Conservation (phyloP, 2,113 vertebrate species). For the Rhinoptilus africanus region DNA sequence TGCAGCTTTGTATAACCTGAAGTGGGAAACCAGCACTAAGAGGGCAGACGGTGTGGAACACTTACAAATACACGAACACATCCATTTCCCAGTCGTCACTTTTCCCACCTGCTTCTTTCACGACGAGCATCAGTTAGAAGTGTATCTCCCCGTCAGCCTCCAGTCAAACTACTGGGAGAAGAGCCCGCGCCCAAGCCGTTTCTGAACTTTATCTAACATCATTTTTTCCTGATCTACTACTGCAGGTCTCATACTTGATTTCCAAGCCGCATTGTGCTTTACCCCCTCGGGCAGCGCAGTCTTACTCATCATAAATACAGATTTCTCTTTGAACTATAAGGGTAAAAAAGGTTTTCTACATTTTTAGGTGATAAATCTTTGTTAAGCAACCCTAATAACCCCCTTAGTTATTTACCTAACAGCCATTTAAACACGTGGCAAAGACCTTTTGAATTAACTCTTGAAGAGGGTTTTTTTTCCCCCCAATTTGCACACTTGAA, state of each 20-base stretch:
- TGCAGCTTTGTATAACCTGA: neutral
- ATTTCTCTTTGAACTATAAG: constrained; percentile 35
- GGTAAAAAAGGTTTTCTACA: neutral
- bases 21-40: neutral
- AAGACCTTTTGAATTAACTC: neutral
- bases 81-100: neutral
- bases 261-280: constrained; percentile 11
- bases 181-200: neutral
- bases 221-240: neutral
- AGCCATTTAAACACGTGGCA: neutral
- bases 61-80: neutral
- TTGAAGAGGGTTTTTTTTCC: neutral
- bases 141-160: neutral
- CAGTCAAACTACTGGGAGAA: neutral
- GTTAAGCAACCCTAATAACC: constrained; percentile 26
- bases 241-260: neutral
- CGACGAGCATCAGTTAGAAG: neutral
- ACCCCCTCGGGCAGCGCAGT: neutral
- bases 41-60: neutral
- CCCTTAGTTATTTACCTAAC: constrained; percentile 32
- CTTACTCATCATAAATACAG: constrained; percentile 17
- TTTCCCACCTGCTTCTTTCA: constrained; percentile 19
- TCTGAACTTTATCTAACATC: constrained; percentile 24
- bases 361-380: constrained; percentile 10
- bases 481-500: neutral